Evolutionary conservation across 2,888 invertebrate genomes (phyloP).

Genomic region (Chaitophorus viminalis): DNA sequence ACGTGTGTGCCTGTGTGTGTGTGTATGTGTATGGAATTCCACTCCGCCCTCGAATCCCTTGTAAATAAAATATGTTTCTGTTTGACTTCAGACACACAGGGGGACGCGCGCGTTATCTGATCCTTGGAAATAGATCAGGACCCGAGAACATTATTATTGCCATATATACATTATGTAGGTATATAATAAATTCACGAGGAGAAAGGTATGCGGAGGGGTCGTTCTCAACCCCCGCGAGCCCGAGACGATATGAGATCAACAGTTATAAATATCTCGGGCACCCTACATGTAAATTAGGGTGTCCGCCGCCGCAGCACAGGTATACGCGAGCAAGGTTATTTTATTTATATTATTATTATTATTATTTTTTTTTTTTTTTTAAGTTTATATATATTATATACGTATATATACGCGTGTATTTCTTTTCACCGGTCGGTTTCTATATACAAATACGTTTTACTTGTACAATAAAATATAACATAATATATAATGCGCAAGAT

Average conservation of each 20-base stretch:
- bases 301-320: conserved; percentile 3
- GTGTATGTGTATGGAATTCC: conserved; percentile 26
- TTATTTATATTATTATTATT: conserved; percentile 40
- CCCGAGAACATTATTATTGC: conserved; percentile 29
- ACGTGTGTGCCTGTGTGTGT: not conserved
- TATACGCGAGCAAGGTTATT: conserved; percentile 19
- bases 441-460: not conserved
- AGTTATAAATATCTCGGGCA: conserved; percentile 54
- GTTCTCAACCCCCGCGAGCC: conserved; percentile 36
- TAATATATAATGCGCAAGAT: not conserved
- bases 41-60: conserved; percentile 61
- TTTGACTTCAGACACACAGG: conserved; percentile 58
- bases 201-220: conserved; percentile 35
- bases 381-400: too few species aligned
- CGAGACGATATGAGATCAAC: conserved; percentile 57
- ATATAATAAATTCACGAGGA: not conserved
- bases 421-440: not conserved
- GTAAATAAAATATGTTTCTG: conserved; percentile 59
- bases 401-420: not conserved
- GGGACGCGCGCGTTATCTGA: conserved; percentile 59
- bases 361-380: conserved; percentile 3
- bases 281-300: conserved; percentile 59
- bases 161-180: not conserved
- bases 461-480: not conserved
- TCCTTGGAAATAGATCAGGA: conserved; percentile 61